phyloP scores from a whole-genome alignment of 2,888 invertebrate genomes.

The Germaria angustata region DNA sequence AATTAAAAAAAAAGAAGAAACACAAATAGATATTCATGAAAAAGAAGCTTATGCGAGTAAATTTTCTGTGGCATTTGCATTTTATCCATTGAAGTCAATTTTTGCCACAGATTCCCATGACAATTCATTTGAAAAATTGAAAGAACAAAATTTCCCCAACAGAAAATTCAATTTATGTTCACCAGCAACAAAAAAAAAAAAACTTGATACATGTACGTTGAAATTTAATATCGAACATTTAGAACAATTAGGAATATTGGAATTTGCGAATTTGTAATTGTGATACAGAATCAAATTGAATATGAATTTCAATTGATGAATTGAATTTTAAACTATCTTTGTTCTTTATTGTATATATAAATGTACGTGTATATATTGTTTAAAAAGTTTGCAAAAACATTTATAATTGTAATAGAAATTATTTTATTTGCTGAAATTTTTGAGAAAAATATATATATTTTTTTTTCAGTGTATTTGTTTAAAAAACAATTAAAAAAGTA shows the following conservation, averaged over 20 bases:
- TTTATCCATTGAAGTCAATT: conserved; percentile 78
- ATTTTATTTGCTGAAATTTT: too few relatives aligned
- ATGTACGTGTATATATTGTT: too few relatives aligned
- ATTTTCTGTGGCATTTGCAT: conserved; percentile 78
- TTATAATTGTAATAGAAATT: too few relatives aligned
- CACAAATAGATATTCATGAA: conserved; percentile 73
- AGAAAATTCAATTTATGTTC: conserved; percentile 78
- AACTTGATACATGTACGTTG: conserved; percentile 75
- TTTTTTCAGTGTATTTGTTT: too few relatives aligned
- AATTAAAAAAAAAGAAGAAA: too few relatives aligned
- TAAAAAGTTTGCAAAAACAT: too few relatives aligned
- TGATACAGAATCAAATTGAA: conserved; percentile 24
- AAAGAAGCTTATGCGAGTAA: conserved; percentile 77
- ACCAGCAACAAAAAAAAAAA: conserved; percentile 74
- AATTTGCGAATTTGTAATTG: conserved; percentile 55
- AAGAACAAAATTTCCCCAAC: conserved; percentile 74
- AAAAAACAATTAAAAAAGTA: too few relatives aligned
- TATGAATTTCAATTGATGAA: conserved; percentile 39
- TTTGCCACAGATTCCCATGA: conserved; percentile 75
- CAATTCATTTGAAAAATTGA: conserved; percentile 76
- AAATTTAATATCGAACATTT: conserved; percentile 74
- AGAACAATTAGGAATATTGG: conserved; percentile 74
- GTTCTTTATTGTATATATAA: too few relatives aligned
- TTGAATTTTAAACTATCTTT: too few relatives aligned
- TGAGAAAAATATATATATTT: too few relatives aligned